phyloP scores from a whole-genome alignment of 1,140 invertebrate genomes.

The Battus philenor region DNA sequence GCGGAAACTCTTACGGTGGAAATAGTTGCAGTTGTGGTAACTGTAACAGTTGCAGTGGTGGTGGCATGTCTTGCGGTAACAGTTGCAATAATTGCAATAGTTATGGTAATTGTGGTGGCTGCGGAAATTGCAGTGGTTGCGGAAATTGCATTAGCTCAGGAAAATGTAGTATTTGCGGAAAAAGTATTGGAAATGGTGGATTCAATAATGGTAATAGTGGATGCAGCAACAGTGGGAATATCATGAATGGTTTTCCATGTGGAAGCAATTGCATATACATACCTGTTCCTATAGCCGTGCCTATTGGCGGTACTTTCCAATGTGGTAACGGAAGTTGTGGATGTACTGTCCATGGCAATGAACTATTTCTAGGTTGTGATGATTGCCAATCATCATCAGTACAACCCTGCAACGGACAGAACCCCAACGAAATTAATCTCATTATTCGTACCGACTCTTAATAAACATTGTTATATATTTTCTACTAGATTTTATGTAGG shows the following conservation, averaged over 20 bases:
- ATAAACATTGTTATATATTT: no score
- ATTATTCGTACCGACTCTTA: conserved; percentile 18
- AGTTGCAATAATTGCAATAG: conserved; percentile 13
- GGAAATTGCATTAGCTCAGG: conserved; percentile 6
- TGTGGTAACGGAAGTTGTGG: conserved; percentile 8
- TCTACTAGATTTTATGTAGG: no score
- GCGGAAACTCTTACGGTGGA: conserved; percentile 3
- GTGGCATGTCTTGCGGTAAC: no score
- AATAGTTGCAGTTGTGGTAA: conserved; percentile 6
- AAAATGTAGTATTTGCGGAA: conserved; percentile 10
- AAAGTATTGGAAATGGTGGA: neutral
- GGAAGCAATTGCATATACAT: conserved; percentile 11
- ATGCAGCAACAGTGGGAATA: conserved; percentile 2
- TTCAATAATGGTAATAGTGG: neutral
- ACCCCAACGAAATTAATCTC: conserved; percentile 17
- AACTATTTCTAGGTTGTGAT: conserved; percentile 4
- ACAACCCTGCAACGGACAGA: neutral
- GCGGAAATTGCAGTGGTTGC: conserved; percentile 6
- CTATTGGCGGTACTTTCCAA: neutral
- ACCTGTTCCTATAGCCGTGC: conserved; percentile 10
- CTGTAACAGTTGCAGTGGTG: conserved; percentile 3
- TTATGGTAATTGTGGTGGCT: conserved; percentile 12
- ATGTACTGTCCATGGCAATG: conserved; percentile 4
- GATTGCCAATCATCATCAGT: conserved; percentile 9
- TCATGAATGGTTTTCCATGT: conserved; percentile 3